Base-by-base conservation (phyloP, 2,888 invertebrate genomes). In the Agrilus mali region DNA sequence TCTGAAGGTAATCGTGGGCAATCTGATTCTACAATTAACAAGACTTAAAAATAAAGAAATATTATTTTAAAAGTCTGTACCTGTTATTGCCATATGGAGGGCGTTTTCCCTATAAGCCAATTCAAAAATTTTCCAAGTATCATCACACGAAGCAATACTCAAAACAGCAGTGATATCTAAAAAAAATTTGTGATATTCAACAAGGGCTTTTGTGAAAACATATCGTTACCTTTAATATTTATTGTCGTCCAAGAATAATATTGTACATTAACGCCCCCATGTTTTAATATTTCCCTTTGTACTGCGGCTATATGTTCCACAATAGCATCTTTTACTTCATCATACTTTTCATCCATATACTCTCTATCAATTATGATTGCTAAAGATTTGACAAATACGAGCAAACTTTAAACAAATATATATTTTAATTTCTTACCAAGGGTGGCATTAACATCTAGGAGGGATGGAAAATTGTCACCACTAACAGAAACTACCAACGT, bases 161-260 rank as follows among this genome's bases (percentile, higher is more conserved):
- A 87, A 72, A 41, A 86, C 75, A 22, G 82, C 81, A 38, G 81
- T 69, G 52, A 80, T 80, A 62, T 83, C 86, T 86, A 42, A 42
- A 54, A 39, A 36, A 27, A 10, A 43, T 41, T 42, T 35, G 32
- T 38, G 14, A 36, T n/a, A 8, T 41, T 12, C 35, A 33, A 34
- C 12, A 40, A 35, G 5, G 4, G 27, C 27, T 8, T 27, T 27
- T 27, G 10, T 22, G 41, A 10, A 27, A 10, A 12, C 7, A n/a
- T 5, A 40, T 47, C 61, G 82, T 85, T 85, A 72, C 75, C 78
- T 54, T 77, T 79, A n/a, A 84, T 70, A 57, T 77, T 78, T 39
- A 81, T 75, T 8, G 74, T 69, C 20, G 74, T 74, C 77, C 83
- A 83, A 1, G 78, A 75, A 59, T 77, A 83, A 55, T 79, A 77